Evolutionary conservation across 2,888 invertebrate species (phyloP), one percentile per base, ranked within the genome.

Genomic region (Campopleginae sp.): DNA sequence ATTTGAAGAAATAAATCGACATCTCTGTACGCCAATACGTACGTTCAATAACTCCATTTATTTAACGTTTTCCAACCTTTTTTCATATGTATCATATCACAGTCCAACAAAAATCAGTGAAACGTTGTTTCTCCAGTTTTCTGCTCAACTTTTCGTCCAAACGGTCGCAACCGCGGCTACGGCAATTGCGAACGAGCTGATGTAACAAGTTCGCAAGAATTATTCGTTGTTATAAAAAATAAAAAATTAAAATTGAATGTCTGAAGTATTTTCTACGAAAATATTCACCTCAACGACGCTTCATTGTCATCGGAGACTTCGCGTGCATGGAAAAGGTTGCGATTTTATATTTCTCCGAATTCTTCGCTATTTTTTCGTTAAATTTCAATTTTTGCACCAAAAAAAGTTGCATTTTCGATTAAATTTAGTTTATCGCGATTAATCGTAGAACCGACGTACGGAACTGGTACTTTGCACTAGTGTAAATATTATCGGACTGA

Each of bases 1-100:
- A 86, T 87, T 82, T 87, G 81, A 85, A 78, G 76, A 44, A 77
- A 17, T 58, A 12, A 46, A 54, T 42, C 27, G n/a, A n/a, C 19
- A 19, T 58, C n/a, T 42, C 66, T 17, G 12, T 44, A 44, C 8
- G 54, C 14, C 23, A 58, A 27, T 83, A 80, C n/a, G 75, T 19
- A 79, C 77, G 78, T 76, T 66, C 42, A 12, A 66, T 31, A 31
- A 68, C 72, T 72, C 14, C 42, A n/a, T 51, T 27, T 46, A 68
- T 70, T 48, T 54, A 58, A 19, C 23, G 4, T 72, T 72, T 80
- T 19, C 19, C 42, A 33, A 65, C 19, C 46, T 44, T 12, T 72
- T 48, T 75, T 65, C 4, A 48, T 72, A 58, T 76, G 80, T 76
- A 80, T 74, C 19, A 83, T 75, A 79, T 72, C 80, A 66, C n/a